Evolutionary conservation across 1,140 invertebrate genomes (phyloP), one percentile per base, ranked within the genome.

Genomic region (Oscheius sp.): DNA sequence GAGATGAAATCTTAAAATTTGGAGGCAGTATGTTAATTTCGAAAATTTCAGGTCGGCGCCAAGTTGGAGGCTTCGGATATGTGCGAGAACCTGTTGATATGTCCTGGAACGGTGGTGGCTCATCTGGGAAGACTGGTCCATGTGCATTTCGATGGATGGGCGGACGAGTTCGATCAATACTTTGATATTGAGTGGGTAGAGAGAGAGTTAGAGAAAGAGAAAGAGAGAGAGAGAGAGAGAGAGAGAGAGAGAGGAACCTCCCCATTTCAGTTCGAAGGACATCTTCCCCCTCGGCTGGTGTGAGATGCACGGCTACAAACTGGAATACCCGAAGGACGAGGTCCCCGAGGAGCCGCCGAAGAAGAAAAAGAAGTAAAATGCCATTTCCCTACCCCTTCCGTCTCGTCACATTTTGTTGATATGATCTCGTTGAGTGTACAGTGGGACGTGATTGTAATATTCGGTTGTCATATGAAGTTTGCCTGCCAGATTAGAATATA

Each of bases 311-410:
- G 49, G 49, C 7, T 55, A 13, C 23, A 55, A 55, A 23, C 23
- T 55, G 49, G 49, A 55, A 23, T 20, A 55, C 7, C 49, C 49
- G 49, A 55, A 55, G 23, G 49, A 26, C 23, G 15, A 55, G 15
- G n/a, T 42, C 38, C 15, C 15, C 15, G 7, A 13, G 28, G 49
- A 23, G 7, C 15, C 15, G 23, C 49, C 49, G 49, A 55, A 55
- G 49, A 55, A 55, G 49, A 55, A 55, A 26, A 55, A 55, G 38
- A n/a, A n/a, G n/a, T n/a, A n/a, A n/a, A n/a, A n/a, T n/a, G n/a
- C n/a, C n/a, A n/a, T n/a, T n/a, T n/a, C n/a, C n/a, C n/a, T n/a
- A n/a, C n/a, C n/a, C n/a, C n/a, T n/a, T n/a, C n/a, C n/a, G n/a
- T n/a, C n/a, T n/a, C n/a, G n/a, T n/a, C n/a, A n/a, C n/a, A n/a